Evolutionary conservation across 2,888 invertebrate genomes (phyloP).

Genomic region (Melipona beecheii): DNA sequence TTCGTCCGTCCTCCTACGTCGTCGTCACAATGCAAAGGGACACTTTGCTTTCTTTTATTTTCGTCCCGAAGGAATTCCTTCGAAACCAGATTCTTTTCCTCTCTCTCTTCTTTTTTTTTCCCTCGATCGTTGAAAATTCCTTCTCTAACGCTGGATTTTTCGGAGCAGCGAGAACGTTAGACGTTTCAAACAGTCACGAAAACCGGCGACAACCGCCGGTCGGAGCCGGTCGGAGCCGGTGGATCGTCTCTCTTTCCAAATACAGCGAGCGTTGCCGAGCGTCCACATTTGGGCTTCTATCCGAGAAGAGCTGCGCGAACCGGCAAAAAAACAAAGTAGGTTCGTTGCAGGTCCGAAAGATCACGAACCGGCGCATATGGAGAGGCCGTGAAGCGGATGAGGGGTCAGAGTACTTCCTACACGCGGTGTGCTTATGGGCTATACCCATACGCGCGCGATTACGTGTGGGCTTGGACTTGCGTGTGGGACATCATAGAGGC

Average conservation of each 20-base stretch:
- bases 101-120: too few relatives aligned
- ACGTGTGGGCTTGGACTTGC: conserved; percentile 65
- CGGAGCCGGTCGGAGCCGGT: neutral
- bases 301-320: conserved; percentile 10
- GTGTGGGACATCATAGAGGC: conserved; percentile 70
- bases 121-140: too few relatives aligned
- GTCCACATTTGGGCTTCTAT: conserved; percentile 17
- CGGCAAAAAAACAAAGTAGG: conserved; percentile 16
- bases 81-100: neutral
- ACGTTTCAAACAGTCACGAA: too few relatives aligned
- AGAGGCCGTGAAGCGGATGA: conserved; percentile 79
- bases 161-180: neutral
- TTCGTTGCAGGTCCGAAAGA: conserved; percentile 61
- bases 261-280: neutral
- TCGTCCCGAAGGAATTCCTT: neutral
- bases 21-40: neutral
- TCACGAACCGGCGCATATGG: conserved; percentile 76
- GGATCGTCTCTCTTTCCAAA: conserved; percentile 7
- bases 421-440: conserved; percentile 66
- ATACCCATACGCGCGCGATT: conserved; percentile 64
- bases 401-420: conserved; percentile 83
- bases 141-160: too few relatives aligned
- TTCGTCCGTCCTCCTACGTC: neutral
- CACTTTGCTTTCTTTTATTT: neutral
- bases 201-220: neutral